Evolutionary conservation across 2,113 vertebrate genomes (phyloP).

Genomic region (Tonatia bakeri): DNA sequence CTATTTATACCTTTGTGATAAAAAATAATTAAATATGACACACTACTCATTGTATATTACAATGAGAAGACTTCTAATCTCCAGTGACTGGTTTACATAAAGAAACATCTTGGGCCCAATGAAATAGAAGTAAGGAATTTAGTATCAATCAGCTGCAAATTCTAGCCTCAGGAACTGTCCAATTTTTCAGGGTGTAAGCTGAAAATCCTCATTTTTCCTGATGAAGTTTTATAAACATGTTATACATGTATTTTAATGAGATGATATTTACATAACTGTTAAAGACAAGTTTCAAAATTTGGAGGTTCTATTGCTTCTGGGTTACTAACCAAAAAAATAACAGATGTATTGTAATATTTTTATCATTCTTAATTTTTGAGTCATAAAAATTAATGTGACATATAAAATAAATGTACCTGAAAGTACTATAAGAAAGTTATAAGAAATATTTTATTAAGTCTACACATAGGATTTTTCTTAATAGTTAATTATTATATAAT

Average conservation of each 20-base stretch:
- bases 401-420: background rate
- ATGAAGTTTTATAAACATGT: background rate
- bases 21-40: background rate
- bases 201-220: background rate
- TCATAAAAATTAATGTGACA: background rate
- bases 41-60: background rate
- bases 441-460: background rate
- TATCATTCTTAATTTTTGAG: background rate
- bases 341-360: background rate
- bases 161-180: background rate
- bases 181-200: background rate
- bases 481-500: background rate
- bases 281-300: background rate
- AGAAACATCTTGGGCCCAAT: background rate
- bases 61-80: background rate
- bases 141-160: background rate
- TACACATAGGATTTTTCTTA: background rate
- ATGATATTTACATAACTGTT: background rate
- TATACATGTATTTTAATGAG: background rate
- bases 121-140: background rate
- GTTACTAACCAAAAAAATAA: background rate
- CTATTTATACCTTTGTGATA: background rate
- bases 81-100: background rate
- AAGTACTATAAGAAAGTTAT: background rate
- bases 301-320: background rate